phyloP scores from a whole-genome alignment of 2,797 vertebrate species.

The Pangasius larnaudii region DNA sequence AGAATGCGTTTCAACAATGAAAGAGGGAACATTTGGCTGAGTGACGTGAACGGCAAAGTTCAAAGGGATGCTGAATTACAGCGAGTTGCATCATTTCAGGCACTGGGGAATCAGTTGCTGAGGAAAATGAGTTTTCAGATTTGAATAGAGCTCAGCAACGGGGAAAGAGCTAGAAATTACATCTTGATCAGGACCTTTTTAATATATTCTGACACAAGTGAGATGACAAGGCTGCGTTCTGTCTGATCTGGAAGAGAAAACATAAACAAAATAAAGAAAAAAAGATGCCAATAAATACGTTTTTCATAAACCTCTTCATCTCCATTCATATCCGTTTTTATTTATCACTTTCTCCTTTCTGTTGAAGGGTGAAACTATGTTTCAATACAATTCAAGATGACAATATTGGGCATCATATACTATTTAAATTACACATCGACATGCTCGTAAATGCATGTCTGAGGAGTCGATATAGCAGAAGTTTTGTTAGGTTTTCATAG shows the following conservation, averaged over 20 bases:
- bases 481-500: slow-evolving; percentile 42
- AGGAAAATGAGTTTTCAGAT: slow-evolving; percentile 62
- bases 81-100: slow-evolving; percentile 79
- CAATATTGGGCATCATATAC: neutral
- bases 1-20: slow-evolving; percentile 66
- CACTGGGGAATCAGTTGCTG: slow-evolving; percentile 70
- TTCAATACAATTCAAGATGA: neutral
- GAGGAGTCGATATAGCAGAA: slow-evolving; percentile 11
- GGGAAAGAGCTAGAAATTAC: slow-evolving; percentile 48
- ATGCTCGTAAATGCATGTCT: slow-evolving; percentile 16
- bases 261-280: slow-evolving; percentile 1
- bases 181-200: slow-evolving; percentile 58
- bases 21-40: slow-evolving; percentile 70
- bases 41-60: slow-evolving; percentile 77
- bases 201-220: slow-evolving; percentile 55
- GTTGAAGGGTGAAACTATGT: neutral
- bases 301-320: slow-evolving; percentile 37
- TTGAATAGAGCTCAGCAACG: slow-evolving; percentile 54
- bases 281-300: slow-evolving; percentile 41
- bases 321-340: neutral
- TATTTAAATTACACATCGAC: slow-evolving; percentile 1
- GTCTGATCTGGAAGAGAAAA: slow-evolving; percentile 7
- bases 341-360: neutral
- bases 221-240: slow-evolving; percentile 45
- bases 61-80: slow-evolving; percentile 79